Evolutionary conservation across 1,140 invertebrate genomes (phyloP), one percentile per base, ranked within the genome.

Genomic region (Anagrus nilaparvatae): DNA sequence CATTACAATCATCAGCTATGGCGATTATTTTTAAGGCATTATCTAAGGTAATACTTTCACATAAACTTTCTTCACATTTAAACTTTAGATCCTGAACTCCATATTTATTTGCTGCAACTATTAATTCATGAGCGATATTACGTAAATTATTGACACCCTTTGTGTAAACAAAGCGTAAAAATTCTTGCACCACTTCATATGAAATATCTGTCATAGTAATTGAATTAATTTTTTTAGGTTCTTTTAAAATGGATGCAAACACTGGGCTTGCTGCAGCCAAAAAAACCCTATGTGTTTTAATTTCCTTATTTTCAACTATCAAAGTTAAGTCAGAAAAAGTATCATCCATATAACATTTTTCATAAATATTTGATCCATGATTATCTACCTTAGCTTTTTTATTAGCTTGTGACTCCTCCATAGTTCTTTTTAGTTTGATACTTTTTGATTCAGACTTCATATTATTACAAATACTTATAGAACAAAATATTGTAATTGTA

Each of bases 71-170:
- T 28, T 38, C 36, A 29, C 36, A 38, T 6, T 28, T 27, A 5
- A 4, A 8, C 20, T 38, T 38, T 19, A 38, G 29, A 29, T 29
- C 25, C n/a, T 28, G 14, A 12, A 38, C 27, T 12, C 4, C 25
- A 23, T 38, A 38, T 19, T 28, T 28, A 12, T 38, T 27, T 28
- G 36, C 36, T 23, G 36, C 36, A 28, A 27, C 36, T 19, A 38
- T 28, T 12, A 38, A 9, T 4, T 19, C 16, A n/a, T 38, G 27
- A 19, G 25, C 25, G 3, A 4, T 24, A 10, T 5, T 18, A 19
- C 29, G 10, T 18, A 38, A 27, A 29, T 38, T 29, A 18, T 28
- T 12, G 12, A 29, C 36, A 19, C 18, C 25, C n/a, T 27, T 27
- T 13, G 17, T 28, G 20, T 38, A 38, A 28, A 19, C 29, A 19